Conservation (phyloP, 2,888 invertebrate species). For the Scotopteryx bipunctaria region DNA sequence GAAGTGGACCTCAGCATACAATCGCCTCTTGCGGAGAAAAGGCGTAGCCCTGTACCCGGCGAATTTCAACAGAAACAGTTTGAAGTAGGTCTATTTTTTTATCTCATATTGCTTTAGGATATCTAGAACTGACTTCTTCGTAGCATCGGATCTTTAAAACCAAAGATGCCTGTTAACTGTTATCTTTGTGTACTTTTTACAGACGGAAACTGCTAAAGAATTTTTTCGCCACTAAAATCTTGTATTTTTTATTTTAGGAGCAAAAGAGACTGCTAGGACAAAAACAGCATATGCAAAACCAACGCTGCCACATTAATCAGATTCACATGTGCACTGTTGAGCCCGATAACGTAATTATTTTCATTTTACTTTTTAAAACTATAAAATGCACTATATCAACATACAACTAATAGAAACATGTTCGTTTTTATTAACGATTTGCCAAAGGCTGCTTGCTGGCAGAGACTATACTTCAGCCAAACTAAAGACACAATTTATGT, state of each 20-base stretch:
- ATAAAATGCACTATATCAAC: too few relatives aligned
- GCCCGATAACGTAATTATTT: slow-evolving; percentile 49
- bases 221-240: too few relatives aligned
- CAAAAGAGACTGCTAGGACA: slow-evolving; percentile 58
- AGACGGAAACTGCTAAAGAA: too few relatives aligned
- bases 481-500: too few relatives aligned
- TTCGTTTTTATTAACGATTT: too few relatives aligned
- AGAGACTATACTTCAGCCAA: too few relatives aligned
- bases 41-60: slow-evolving; percentile 43
- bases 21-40: slow-evolving; percentile 40
- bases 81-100: slow-evolving; percentile 37
- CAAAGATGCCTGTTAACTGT: too few relatives aligned
- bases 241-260: slow-evolving; percentile 46
- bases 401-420: too few relatives aligned
- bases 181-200: too few relatives aligned
- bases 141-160: too few relatives aligned
- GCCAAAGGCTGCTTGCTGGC: not conserved
- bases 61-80: slow-evolving; percentile 44
- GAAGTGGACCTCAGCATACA: slow-evolving; percentile 39
- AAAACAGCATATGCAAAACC: slow-evolving; percentile 45
- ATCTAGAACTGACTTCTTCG: not conserved
- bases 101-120: too few relatives aligned
- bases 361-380: not conserved
- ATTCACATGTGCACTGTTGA: slow-evolving; percentile 58
- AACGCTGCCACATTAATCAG: slow-evolving; percentile 52